A percentile compares a stretch with the other conserved stretches of the same genome.
These are phyloP conservation scores for Tylochromis polylepis DNA, from an alignment of 2,113 vertebrate genomes.

Conservation along the genomic window DNA sequence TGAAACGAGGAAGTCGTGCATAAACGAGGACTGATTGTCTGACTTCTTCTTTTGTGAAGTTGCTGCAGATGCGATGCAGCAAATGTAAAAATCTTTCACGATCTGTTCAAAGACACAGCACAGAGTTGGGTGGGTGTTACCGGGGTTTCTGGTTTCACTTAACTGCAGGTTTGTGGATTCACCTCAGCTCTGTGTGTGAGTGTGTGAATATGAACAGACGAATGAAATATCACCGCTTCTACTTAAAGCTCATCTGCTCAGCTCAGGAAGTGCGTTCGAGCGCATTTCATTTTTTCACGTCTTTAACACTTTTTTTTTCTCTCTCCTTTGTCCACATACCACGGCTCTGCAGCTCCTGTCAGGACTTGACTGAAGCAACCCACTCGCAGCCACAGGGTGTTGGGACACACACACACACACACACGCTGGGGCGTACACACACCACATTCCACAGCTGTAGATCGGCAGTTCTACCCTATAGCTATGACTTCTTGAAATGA, in stretches of 20 bases:
- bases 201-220: neutral
- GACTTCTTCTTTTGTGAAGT: neutral
- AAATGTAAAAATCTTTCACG: neutral
- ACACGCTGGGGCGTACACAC: neutral
- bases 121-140: neutral
- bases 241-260: neutral
- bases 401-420: constrained; percentile 7
- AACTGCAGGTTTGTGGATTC: constrained; percentile 5
- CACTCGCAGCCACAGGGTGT: constrained; percentile 18
- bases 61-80: neutral
- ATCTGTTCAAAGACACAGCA: neutral
- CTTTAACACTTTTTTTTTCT: neutral
- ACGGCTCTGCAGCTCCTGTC: constrained; percentile 38
- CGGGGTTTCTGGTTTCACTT: constrained; percentile 10
- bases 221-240: neutral
- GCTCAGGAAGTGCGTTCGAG: neutral
- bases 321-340: constrained; percentile 18
- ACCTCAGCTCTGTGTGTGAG: neutral
- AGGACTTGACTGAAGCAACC: constrained; percentile 50
- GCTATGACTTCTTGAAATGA: neutral
- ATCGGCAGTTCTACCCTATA: neutral
- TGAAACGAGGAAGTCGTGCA: neutral
- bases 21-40: neutral
- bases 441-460: constrained; percentile 32
- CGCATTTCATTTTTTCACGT: neutral